Base-by-base conservation (phyloP, 2,113 vertebrate species). In the Aix galericulata region DNA sequence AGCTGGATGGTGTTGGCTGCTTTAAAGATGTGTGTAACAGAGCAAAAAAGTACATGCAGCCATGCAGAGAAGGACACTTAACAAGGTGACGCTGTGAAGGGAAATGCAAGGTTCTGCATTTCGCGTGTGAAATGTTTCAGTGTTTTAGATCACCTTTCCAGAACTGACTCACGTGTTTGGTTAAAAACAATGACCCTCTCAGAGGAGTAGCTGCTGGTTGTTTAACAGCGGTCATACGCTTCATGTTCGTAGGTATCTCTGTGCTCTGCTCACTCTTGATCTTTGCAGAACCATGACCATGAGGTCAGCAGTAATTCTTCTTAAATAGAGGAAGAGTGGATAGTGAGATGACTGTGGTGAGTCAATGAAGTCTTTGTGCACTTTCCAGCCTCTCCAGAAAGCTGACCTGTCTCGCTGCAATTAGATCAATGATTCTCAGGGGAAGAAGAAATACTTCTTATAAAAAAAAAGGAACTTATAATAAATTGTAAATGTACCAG, bases 181-280 rank as follows among this genome's bases (percentile, higher is more conserved):
- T 52, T 90, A 38, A 60, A 91, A 80, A 95, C 84, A 97, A 64
- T 69, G 46, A n/a, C 18, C 25, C 22, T 89, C 75, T 94, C 78
- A 94, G 79, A 52, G 36, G 55, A 80, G 13, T 56, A 75, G 55
- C n/a, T 75, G 59, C 1, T 42, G 18, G 17, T 21, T 90, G 38
- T 78, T 34, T 59, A 48, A 62, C 20, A 42, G 36, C n/a, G 14
- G 20, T 89, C 79, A 27, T 88, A 71, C 13, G 46, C 50, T 59
- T 55, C 48, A 1, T 20, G 26, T 50, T 69, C 53, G 13, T 25
- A 18, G 34, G 29, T 53, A 21, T 4, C 17, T 73, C 55, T 86
- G 1, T 64, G 2, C 89, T 46, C 40, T 50, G 25, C 20, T 38
- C 9, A 11, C 64, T 9, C n/a, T 69, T 73, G 67, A 26, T 69